Evolutionary conservation across 1,140 invertebrate genomes (phyloP), one percentile per base, ranked within the genome.

Genomic region (Samia ricini): DNA sequence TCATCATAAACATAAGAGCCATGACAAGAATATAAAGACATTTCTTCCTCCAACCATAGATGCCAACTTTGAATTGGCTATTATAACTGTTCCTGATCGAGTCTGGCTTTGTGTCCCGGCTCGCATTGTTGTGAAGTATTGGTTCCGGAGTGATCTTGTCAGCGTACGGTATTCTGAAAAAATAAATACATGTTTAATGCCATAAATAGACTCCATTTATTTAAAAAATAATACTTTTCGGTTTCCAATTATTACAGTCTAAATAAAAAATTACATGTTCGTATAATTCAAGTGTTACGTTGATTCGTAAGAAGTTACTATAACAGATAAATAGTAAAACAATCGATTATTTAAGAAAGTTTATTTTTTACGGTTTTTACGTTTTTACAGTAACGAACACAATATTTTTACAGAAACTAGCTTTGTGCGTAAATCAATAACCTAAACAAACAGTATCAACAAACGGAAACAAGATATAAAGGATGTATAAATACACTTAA

Each of bases 31-130:
- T 91, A 85, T 99, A 99, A 0, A 99, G 93, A 88, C 97, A 98
- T 91, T 96, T 93, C 84, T 98, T 98, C 61, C 98, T 92, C 98
- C 98, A 99, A 10, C 98, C 98, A 83, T 98, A 98, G 69, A 99
- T 95, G 24, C 97, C 98, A 69, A 98, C 94, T 91, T 94, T 95
- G 77, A 94, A 93, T 78, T 94, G 93, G 74, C 92, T 92, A 72
- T 92, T 91, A 77, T 88, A 90, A 74, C 87, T 90, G 75, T 87
- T 90, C 64, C 87, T 87, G 76, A 88, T 89, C 57, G 89, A 87
- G 68, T 91, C 87, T 22, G 86, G 80, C 69, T 90, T 91, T 81
- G 89, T 90, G 63, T 88, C 87, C 55, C 88, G 74, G 18, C 75
- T 73, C 52, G 76, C 77, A 85, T 87, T 89, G 81, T 88, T 89